Percentiles rank a stretch among this genome's conserved stretches.
These are phyloP conservation scores for Hermaeophaga mercurialis DNA, from an alignment of 2,888 invertebrate species.

Conservation along the genomic window DNA sequence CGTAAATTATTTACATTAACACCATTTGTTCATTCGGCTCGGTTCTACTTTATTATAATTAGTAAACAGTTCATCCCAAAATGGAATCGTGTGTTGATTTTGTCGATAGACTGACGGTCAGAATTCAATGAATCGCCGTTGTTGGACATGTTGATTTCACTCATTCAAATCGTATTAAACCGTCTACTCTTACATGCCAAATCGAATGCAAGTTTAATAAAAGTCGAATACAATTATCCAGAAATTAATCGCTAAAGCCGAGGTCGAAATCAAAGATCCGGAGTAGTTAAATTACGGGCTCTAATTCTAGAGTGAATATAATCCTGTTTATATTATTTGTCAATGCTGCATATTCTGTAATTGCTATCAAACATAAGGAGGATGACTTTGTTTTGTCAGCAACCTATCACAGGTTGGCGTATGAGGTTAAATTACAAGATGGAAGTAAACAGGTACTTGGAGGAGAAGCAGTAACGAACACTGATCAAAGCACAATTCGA, in stretches of 20 bases:
- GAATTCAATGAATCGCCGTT: conserved; percentile 1
- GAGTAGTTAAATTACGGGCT: not conserved
- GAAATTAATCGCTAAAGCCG: no score
- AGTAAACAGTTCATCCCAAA: conserved; percentile 3
- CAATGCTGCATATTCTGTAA: not conserved
- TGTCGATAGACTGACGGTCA: conserved; percentile 3
- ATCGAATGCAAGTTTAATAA: not conserved
- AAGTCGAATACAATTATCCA: not conserved
- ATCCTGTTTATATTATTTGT: not conserved
- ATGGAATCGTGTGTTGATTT: conserved; percentile 10
- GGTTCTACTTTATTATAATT: conserved; percentile 14
- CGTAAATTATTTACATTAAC: conserved; percentile 4
- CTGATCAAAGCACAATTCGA: conserved; percentile 49
- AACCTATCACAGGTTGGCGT: conserved; percentile 4
- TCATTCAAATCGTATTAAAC: not conserved
- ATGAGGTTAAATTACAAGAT: conserved; percentile 31
- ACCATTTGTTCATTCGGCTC: conserved; percentile 2
- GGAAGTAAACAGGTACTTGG: conserved; percentile 32
- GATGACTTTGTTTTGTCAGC: not conserved
- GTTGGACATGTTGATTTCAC: conserved; percentile 3
- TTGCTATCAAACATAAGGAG: not conserved
- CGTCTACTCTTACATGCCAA: not conserved
- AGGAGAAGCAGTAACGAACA: conserved; percentile 42
- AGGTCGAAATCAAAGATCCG: not conserved
- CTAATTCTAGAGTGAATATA: not conserved